Evolutionary conservation across 2,888 invertebrate species (phyloP).

Genomic region (Neoscelio sp.): DNA sequence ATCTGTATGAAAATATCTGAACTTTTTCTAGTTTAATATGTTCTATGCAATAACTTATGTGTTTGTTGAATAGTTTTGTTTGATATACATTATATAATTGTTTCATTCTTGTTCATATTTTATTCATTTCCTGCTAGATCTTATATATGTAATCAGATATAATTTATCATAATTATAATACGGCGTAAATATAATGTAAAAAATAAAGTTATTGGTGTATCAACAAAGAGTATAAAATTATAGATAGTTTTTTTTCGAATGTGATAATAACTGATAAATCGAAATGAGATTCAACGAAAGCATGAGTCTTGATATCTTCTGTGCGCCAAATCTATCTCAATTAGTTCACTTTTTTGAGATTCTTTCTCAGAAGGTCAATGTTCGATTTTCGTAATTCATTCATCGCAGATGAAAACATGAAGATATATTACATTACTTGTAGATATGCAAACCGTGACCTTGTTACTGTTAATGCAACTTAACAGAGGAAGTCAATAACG

Average conservation of each 20-base stretch:
- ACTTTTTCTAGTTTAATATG: too few species aligned
- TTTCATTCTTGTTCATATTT: too few species aligned
- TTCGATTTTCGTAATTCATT: conserved; percentile 38
- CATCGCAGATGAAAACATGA: conserved; percentile 39
- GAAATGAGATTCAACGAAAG: too few species aligned
- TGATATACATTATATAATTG: too few species aligned
- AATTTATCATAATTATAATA: not conserved
- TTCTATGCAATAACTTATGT: too few species aligned
- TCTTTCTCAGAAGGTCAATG: conserved; percentile 26
- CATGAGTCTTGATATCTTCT: too few species aligned
- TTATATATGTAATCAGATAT: not conserved
- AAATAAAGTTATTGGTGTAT: too few species aligned
- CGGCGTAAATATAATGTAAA: too few species aligned
- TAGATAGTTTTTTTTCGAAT: conserved; percentile 1
- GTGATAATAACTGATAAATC: conserved; percentile 4
- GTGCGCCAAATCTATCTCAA: not conserved
- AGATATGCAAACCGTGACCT: conserved; percentile 33
- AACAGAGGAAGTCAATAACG: conserved; percentile 8
- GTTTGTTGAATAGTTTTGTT: too few species aligned
- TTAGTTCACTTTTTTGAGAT: not conserved
- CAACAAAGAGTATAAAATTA: too few species aligned
- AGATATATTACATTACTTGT: conserved; percentile 44
- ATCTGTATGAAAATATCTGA: too few species aligned
- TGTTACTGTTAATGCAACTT: conserved; percentile 22
- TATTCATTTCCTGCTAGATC: too few species aligned